These are phyloP conservation scores for Drosophila sturtevanti DNA, from an alignment of 1,140 invertebrate genomes.

Conservation along the genomic window DNA sequence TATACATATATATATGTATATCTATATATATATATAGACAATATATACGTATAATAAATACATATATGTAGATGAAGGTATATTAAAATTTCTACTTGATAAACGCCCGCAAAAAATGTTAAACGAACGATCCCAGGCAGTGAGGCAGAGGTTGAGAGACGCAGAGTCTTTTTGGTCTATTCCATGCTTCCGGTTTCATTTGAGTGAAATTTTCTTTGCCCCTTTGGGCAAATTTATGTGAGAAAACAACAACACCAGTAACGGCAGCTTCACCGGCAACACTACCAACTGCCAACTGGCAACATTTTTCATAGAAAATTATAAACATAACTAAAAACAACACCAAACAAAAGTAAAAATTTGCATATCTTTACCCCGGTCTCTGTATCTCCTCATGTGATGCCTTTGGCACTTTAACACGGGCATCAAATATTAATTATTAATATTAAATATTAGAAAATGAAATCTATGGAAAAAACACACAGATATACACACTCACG, in stretches of 20 bases:
- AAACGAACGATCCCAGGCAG: slow-evolving; percentile 25
- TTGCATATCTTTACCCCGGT: slow-evolving; percentile 56
- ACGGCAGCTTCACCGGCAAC: slow-evolving; percentile 24
- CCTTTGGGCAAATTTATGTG: slow-evolving; percentile 74
- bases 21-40: not conserved
- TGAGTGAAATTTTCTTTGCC: slow-evolving; percentile 76
- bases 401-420: slow-evolving; percentile 60
- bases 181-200: slow-evolving; percentile 77
- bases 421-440: slow-evolving; percentile 59
- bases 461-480: slow-evolving; percentile 46
- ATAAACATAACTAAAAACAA: slow-evolving; percentile 55
- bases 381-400: not conserved
- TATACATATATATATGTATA: slow-evolving; percentile 23
- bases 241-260: slow-evolving; percentile 56
- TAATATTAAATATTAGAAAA: slow-evolving; percentile 68
- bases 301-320: slow-evolving; percentile 77
- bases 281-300: not conserved
- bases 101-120: slow-evolving; percentile 54
- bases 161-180: slow-evolving; percentile 52
- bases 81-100: slow-evolving; percentile 64
- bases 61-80: slow-evolving; percentile 36
- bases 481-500: slow-evolving; percentile 7
- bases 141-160: not conserved
- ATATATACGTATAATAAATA: slow-evolving; percentile 13
- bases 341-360: slow-evolving; percentile 51